A percentile compares a stretch with the other conserved stretches of the same genome.
Evolutionary conservation across 35 echinoderm and acorn worm genomes (phyloP).

Genomic region (Patiria miniata): DNA sequence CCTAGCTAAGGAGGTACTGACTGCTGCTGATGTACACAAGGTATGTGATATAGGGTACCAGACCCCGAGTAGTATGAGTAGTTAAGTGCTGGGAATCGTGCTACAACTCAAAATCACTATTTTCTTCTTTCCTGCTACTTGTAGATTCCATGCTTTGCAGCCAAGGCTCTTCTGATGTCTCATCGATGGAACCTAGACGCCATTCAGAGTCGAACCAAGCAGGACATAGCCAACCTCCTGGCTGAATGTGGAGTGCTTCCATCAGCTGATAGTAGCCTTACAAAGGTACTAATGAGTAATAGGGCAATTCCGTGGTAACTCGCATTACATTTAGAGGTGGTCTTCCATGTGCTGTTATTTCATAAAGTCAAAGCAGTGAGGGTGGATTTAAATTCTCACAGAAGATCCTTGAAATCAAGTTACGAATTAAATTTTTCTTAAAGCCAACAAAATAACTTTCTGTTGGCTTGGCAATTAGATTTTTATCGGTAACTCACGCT

Average conservation of each 20-base stretch:
- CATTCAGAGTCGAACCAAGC: constrained; percentile 84
- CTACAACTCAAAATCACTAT: not conserved
- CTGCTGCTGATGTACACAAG: constrained; percentile 64
- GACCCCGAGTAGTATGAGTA: too few species aligned
- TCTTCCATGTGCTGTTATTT: too few species aligned
- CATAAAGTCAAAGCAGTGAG: too few species aligned
- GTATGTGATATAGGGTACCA: constrained; percentile 59
- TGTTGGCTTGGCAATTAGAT: too few species aligned
- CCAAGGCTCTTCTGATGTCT: constrained; percentile 77
- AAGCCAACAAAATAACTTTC: too few species aligned
- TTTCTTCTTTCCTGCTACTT: not conserved
- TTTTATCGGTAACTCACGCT: too few species aligned
- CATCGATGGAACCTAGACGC: constrained; percentile 80
- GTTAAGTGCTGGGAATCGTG: too few species aligned
- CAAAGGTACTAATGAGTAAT: not conserved
- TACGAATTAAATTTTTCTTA: too few species aligned
- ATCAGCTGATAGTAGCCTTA: constrained; percentile 48
- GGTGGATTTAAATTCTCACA: too few species aligned
- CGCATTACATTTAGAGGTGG: too few species aligned
- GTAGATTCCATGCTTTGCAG: constrained; percentile 64
- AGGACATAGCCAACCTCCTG: constrained; percentile 93
- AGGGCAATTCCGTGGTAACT: too few species aligned
- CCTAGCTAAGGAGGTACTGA: constrained; percentile 45
- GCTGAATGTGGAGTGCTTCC: constrained; percentile 72
- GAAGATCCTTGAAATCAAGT: too few species aligned